Percentiles rank a stretch among this genome's conserved stretches.
Evolutionary conservation across 53 echinoderm and acorn worm species (phyloP).

Genomic region (Apostichopus leukothele): DNA sequence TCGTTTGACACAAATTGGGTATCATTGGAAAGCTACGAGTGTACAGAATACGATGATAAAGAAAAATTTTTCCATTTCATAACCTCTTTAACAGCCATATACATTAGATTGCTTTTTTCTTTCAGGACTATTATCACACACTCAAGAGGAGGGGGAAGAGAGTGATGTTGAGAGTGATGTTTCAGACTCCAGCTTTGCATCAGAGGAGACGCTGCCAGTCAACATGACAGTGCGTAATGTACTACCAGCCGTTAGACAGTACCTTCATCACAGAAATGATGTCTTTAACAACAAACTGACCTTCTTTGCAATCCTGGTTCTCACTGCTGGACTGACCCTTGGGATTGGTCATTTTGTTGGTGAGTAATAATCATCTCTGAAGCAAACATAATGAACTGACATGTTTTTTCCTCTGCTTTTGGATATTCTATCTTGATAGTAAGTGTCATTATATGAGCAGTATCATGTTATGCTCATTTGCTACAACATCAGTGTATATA

Average conservation of each 20-base stretch:
- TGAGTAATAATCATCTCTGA: slow-evolving; percentile 43
- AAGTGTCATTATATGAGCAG: too few relatives aligned
- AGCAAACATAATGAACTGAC: too few relatives aligned
- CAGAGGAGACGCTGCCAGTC: slow-evolving; percentile 75
- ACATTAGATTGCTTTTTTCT: not conserved
- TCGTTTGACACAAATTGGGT: too few relatives aligned
- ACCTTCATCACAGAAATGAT: slow-evolving; percentile 76
- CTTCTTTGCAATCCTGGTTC: slow-evolving; percentile 63
- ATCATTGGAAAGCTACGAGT: too few relatives aligned
- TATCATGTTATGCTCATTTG: too few relatives aligned
- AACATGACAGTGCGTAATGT: slow-evolving; percentile 79
- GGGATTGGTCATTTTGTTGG: slow-evolving; percentile 93
- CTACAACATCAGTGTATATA: too few relatives aligned
- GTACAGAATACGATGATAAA: too few relatives aligned
- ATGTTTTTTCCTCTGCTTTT: too few relatives aligned
- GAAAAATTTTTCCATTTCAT: too few relatives aligned
- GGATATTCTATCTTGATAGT: too few relatives aligned
- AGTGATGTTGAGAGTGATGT: slow-evolving; percentile 35
- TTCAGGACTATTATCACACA: slow-evolving; percentile 25
- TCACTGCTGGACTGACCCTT: slow-evolving; percentile 74
- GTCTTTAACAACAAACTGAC: slow-evolving; percentile 78
- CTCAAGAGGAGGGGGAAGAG: slow-evolving; percentile 28
- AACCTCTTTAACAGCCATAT: too few relatives aligned
- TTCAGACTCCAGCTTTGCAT: slow-evolving; percentile 62
- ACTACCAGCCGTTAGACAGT: slow-evolving; percentile 74